Evolutionary conservation across 1,140 invertebrate species (phyloP), one percentile per base, ranked within the genome.

Genomic region (Oreohelix idahoensis): DNA sequence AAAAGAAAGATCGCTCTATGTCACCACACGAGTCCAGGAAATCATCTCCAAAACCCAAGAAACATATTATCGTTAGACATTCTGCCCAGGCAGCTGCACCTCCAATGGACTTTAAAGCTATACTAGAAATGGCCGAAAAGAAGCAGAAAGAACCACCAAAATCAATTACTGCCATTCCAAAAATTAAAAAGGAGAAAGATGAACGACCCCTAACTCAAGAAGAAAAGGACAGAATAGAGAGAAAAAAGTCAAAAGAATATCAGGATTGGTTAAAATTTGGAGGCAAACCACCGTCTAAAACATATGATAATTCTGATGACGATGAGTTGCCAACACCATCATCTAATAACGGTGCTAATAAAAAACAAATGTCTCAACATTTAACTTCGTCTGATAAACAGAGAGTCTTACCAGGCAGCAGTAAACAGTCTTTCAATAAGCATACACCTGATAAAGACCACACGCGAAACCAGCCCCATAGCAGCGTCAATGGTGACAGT

Each of bases 91-190:
- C n/a, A 32, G 29, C 70, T 32, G 66, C 80, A 29, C 80, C 80
- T 20, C 80, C 80, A n/a, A 51, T 75, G 70, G 80, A 82, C 51
- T 82, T 82, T 75, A 82, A 82, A 58, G 69, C 80, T 39, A 51
- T 82, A 39, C 29, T 82, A n/a, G 80, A 70, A 45, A 82, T 82
- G 71, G 80, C 80, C 36, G 80, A 74, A 39, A 29, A 82, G 42
- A 82, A 82, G 35, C 71, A 51, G 45, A 75, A 73, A 29, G 80
- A 74, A 11, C 70, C 80, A 20, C 45, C 66, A 29, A 82, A 82
- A 32, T 32, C n/a, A 20, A 0, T 69, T 32, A n/a, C 42, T 17
- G 32, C 32, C 15, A 75, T 82, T 45, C 79, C 66, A 73, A 81
- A 81, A 51, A 82, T 75, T 49, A 82, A 82, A 63, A 82, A 75